phyloP scores from a whole-genome alignment of 2,888 invertebrate species.

The Sabatieria punctata region DNA sequence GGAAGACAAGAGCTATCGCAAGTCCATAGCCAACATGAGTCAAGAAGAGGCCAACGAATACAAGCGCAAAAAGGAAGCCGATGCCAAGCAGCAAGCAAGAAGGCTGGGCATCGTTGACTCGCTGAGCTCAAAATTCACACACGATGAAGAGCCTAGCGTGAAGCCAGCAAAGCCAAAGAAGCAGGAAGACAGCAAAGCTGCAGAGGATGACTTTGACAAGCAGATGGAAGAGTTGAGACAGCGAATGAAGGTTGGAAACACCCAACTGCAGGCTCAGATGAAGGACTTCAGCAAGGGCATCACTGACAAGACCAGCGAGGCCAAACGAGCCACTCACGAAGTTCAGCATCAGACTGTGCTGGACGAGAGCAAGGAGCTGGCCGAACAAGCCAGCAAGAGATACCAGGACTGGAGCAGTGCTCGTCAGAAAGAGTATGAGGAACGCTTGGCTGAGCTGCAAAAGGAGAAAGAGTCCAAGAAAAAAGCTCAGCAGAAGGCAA shows the following conservation, averaged over 20 bases:
- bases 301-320: not conserved
- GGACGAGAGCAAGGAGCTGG: not conserved
- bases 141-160: not conserved
- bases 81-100: not conserved
- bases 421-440: not conserved
- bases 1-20: constrained; percentile 1
- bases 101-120: constrained; percentile 1
- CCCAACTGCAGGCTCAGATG: constrained; percentile 2
- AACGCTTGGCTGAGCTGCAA: not conserved
- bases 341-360: not conserved
- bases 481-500: too few species aligned
- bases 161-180: not conserved
- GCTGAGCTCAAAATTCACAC: not conserved
- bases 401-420: not conserved
- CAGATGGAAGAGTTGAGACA: constrained; percentile 6
- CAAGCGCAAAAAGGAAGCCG: too few species aligned
- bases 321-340: constrained; percentile 1
- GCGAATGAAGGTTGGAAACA: not conserved
- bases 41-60: not conserved
- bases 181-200: not conserved
- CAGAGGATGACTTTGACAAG: constrained; percentile 3
- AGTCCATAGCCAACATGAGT: constrained; percentile 1
- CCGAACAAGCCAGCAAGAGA: not conserved
- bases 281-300: constrained; percentile 6
- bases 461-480: too few species aligned